Evolutionary conservation across 2,888 invertebrate genomes (phyloP).

Genomic region (Lithosia quadra): DNA sequence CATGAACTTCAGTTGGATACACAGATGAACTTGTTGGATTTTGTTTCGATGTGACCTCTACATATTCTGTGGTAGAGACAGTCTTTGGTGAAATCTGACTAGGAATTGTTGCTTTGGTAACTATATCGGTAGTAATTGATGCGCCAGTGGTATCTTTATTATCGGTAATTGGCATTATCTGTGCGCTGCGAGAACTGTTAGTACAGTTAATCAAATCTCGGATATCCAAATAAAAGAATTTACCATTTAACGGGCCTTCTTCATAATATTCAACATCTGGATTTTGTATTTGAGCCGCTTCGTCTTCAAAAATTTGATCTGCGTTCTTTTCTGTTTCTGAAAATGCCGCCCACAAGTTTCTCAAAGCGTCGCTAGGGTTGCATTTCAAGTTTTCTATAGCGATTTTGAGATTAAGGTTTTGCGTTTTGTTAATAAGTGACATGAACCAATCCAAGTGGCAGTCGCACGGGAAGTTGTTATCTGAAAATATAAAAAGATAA

Average conservation of each 20-base stretch:
- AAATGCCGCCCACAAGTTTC: conserved; percentile 67
- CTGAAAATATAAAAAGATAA: conserved; percentile 62
- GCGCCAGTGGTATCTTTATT: conserved; percentile 5
- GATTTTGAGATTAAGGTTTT: conserved; percentile 65
- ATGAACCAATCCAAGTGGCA: conserved; percentile 79
- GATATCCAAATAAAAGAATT: conserved; percentile 76
- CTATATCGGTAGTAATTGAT: conserved; percentile 22
- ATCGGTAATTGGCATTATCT: not conserved
- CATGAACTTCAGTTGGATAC: conserved; percentile 2
- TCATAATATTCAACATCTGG: conserved; percentile 80
- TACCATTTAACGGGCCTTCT: conserved; percentile 77
- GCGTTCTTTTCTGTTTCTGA: conserved; percentile 63
- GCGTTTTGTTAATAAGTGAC: conserved; percentile 71
- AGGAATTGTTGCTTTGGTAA: conserved; percentile 28
- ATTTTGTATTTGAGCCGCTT: conserved; percentile 53
- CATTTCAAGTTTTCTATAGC: conserved; percentile 78
- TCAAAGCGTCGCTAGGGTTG: conserved; percentile 63
- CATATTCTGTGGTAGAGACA: conserved; percentile 27
- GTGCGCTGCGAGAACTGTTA: conserved; percentile 19
- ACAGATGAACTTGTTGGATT: not conserved
- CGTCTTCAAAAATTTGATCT: conserved; percentile 58
- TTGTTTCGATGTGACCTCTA: not conserved
- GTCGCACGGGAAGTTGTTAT: conserved; percentile 76
- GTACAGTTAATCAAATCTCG: conserved; percentile 74
- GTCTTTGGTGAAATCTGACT: conserved; percentile 27